A percentile compares a stretch with the other conserved stretches of the same genome.
These are phyloP conservation scores for Hecatera dysodea DNA, from an alignment of 2,888 invertebrate species.

Conservation along the genomic window DNA sequence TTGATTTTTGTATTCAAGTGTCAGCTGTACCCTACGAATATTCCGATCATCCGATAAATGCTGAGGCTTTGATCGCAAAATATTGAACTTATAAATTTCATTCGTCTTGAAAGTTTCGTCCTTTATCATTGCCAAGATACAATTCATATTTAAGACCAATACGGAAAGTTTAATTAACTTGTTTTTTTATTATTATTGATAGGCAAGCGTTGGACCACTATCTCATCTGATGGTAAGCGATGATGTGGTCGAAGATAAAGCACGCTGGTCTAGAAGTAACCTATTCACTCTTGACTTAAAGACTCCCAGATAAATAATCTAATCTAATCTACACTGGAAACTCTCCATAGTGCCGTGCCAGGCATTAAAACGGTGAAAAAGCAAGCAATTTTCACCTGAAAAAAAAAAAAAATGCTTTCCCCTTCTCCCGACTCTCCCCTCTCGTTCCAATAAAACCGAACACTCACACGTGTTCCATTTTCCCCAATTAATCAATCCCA, in stretches of 20 bases:
- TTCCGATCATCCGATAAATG: not conserved
- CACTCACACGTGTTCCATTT: slow-evolving; percentile 55
- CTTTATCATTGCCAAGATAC: not conserved
- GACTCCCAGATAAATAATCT: too few relatives aligned
- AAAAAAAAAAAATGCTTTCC: slow-evolving; percentile 35
- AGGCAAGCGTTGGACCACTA: too few relatives aligned
- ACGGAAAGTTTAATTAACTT: not conserved
- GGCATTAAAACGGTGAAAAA: not conserved
- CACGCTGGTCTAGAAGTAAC: too few relatives aligned
- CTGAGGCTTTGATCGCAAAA: not conserved
- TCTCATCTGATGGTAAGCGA: too few relatives aligned
- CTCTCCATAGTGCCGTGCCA: not conserved
- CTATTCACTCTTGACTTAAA: too few relatives aligned
- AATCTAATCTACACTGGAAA: too few relatives aligned
- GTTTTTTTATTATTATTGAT: too few relatives aligned
- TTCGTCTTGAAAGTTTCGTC: not conserved
- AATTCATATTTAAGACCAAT: not conserved
- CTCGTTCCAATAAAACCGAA: slow-evolving; percentile 56
- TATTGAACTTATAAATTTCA: not conserved
- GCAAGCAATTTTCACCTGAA: slow-evolving; percentile 5
- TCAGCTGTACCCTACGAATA: too few relatives aligned
- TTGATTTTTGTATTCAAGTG: too few relatives aligned
- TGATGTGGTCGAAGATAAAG: too few relatives aligned
- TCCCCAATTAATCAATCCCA: slow-evolving; percentile 74
- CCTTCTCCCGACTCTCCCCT: not conserved